Evolutionary conservation across 1,140 invertebrate species (phyloP).

Genomic region (Akabosia matsudoensis): DNA sequence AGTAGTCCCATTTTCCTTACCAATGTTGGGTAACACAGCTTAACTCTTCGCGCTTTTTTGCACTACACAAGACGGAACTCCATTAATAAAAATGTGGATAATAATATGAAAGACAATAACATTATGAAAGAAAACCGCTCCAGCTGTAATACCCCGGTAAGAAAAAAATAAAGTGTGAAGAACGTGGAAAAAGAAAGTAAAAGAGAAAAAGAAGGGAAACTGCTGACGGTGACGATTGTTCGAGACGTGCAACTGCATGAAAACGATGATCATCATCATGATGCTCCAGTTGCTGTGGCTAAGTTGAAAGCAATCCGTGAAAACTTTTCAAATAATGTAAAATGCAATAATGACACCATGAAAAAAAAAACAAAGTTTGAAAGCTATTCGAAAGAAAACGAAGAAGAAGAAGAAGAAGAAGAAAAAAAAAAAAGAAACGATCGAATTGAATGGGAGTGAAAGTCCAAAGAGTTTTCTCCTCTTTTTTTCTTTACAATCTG

Average conservation of each 20-base stretch:
- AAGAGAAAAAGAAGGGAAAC: not conserved
- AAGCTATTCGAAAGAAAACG: no score
- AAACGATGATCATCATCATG: not conserved
- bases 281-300: not conserved
- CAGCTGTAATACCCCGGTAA: no score
- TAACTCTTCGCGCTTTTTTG: no score
- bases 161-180: no score
- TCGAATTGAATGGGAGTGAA: not conserved
- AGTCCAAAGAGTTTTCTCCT: not conserved
- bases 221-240: not conserved
- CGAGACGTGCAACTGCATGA: not conserved
- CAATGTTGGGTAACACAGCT: no score
- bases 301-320: not conserved
- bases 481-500: not conserved
- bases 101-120: not conserved
- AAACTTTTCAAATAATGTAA: slow-evolving; percentile 2
- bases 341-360: not conserved
- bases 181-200: not conserved
- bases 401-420: not conserved
- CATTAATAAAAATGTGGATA: not conserved
- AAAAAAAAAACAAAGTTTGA: not conserved
- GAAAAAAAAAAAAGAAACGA: not conserved
- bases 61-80: not conserved
- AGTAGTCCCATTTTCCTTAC: no score
- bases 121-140: not conserved